phyloP scores from a whole-genome alignment of 2,113 vertebrate genomes.

The Lepidothrix coronata region DNA sequence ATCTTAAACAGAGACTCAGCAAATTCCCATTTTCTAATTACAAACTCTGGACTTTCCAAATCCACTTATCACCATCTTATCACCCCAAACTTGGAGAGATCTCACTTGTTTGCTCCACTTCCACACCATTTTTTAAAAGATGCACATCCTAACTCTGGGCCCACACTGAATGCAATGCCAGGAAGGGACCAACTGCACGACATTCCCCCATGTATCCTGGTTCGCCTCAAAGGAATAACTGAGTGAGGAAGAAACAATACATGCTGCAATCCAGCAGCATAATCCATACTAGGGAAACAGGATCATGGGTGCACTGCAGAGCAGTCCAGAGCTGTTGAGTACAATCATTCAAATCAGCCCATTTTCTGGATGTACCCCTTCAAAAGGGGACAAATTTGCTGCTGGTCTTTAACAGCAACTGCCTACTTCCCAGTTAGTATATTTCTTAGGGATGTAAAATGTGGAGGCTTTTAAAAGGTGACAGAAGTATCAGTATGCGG shows the following conservation, averaged over 20 bases:
- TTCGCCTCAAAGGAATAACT: not conserved
- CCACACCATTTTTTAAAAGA: not conserved
- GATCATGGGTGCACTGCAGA: not conserved
- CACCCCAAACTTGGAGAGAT: not conserved
- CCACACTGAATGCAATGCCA: not conserved
- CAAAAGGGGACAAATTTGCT: not conserved
- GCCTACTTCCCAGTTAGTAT: not conserved
- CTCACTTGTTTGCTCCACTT: not conserved
- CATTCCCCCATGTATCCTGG: accelerated
- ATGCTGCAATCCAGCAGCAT: not conserved
- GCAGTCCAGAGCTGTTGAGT: not conserved
- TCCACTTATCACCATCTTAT: not conserved
- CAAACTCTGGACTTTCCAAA: not conserved
- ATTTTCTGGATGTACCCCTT: not conserved
- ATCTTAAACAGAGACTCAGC: not conserved
- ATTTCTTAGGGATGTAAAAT: not conserved
- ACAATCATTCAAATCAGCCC: not conserved
- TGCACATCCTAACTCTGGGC: not conserved
- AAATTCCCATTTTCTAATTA: not conserved
- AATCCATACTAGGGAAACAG: not conserved
- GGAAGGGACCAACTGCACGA: not conserved
- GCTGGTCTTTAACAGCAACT: not conserved
- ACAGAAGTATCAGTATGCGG: not conserved
- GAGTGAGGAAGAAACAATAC: not conserved
- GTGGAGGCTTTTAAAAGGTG: not conserved